phyloP scores from a whole-genome alignment of 2,888 invertebrate species.

The Digitonthophagus gazella region DNA sequence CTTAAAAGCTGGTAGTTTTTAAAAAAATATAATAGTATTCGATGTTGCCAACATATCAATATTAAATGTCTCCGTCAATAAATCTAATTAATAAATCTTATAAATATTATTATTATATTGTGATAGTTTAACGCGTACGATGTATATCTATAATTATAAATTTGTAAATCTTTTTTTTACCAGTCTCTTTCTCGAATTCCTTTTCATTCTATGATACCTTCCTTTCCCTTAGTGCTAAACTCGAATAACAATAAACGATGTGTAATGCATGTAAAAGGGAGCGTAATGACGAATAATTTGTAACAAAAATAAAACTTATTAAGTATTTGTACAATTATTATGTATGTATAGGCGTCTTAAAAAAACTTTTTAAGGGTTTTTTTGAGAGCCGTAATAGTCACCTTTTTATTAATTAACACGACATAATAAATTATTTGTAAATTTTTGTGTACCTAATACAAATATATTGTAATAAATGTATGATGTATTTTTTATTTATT shows the following conservation, averaged over 20 bases:
- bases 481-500: constrained; percentile 34
- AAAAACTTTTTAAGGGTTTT: constrained; percentile 11
- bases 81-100: constrained; percentile 4
- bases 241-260: neutral
- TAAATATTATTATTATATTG: constrained; percentile 17
- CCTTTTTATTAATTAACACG: constrained; percentile 26
- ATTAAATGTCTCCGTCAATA: constrained; percentile 24
- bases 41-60: constrained; percentile 51
- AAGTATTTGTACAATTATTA: constrained; percentile 25
- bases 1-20: constrained; percentile 28
- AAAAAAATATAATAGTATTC: constrained; percentile 38
- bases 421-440: constrained; percentile 45
- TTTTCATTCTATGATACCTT: neutral
- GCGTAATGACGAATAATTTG: constrained; percentile 2
- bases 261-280: constrained; percentile 7
- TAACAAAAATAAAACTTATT: constrained; percentile 19
- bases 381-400: constrained; percentile 33
- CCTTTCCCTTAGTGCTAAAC: neutral
- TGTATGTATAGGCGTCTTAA: constrained; percentile 21
- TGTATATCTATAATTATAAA: neutral
- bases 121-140: constrained; percentile 5
- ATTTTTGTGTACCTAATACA: constrained; percentile 49
- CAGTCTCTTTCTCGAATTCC: neutral
- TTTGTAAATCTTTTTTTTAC: neutral
- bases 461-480: constrained; percentile 45